phyloP scores from a whole-genome alignment of 2,797 vertebrate genomes.

The Lithobates pipiens region DNA sequence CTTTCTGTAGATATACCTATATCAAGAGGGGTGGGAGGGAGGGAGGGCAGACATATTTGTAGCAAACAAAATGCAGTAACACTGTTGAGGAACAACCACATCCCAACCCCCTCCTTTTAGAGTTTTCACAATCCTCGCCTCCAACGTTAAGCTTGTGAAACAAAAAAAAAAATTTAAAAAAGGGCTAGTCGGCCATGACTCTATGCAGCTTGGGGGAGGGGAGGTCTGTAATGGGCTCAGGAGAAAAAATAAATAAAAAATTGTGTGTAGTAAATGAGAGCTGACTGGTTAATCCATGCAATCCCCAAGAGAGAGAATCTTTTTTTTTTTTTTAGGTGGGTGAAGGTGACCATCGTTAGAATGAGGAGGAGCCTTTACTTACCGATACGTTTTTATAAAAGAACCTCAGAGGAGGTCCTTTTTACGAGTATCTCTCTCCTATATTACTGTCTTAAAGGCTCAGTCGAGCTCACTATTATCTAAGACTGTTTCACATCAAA shows the following conservation, averaged over 20 bases:
- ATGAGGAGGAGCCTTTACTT: neutral
- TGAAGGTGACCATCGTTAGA: conserved; percentile 48
- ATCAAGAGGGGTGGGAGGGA: conserved; percentile 51
- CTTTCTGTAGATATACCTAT: conserved; percentile 75
- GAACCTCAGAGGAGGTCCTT: conserved; percentile 56
- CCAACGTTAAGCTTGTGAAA: conserved; percentile 64
- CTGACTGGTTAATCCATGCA: neutral
- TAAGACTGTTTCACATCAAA: conserved; percentile 19
- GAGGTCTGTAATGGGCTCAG: conserved; percentile 5
- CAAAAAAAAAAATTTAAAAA: conserved; percentile 37
- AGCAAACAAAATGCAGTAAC: conserved; percentile 73
- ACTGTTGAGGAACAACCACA: conserved; percentile 72
- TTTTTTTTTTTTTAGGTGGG: neutral
- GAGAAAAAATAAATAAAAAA: neutral
- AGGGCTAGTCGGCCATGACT: conserved; percentile 65
- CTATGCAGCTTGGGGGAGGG: conserved; percentile 70
- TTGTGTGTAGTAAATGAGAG: conserved; percentile 57
- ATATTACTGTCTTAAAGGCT: conserved; percentile 19
- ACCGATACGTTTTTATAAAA: conserved; percentile 44
- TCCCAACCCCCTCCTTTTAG: conserved; percentile 60
- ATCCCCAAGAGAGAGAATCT: neutral
- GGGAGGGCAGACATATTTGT: conserved; percentile 64
- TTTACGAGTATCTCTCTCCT: conserved; percentile 54
- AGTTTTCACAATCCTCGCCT: conserved; percentile 65
- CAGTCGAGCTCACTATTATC: neutral